Base-by-base conservation (phyloP, 1,140 invertebrate genomes). In the Tetragonula clypearis region DNA sequence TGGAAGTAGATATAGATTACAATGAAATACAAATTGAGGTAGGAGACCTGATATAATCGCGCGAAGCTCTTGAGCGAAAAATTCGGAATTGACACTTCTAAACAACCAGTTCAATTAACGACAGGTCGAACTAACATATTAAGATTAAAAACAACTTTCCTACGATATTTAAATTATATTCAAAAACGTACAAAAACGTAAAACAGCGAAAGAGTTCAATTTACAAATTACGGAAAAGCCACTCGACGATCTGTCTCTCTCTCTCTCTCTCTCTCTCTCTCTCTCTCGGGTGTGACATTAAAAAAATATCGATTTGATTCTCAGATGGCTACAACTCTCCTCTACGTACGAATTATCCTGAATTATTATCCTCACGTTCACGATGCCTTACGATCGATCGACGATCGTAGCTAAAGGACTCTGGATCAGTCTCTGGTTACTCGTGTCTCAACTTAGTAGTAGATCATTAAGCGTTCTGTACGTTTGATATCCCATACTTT, bases 1-100 rank as follows among this genome's bases (percentile, higher is more conserved):
- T 15, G 55, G 56, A 62, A 81, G 56, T 56, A 26, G 53, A 60
- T 49, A 55, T 84, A 58, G 41, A 71, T 79, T 68, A 55, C 15
- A 55, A 72, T 79, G 68, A 79, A 60, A 69, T 41, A 56, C 62
- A 78, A 72, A 84, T 71, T 84, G 82, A 84, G 82, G 81, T 83
- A 83, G 74, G 49, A 78, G 65, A 56, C 55, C 72, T 56, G n/a
- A 35, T 69, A 58, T 71, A 30, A 17, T 71, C 41, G 56, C 35
- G 35, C 26, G n/a, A 56, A 55, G 17, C 26, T 79, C n/a, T 79
- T 78, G 35, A 78, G 35, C 74, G 82, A 78, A 17, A 62, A 26
- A 69, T 66, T 83, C 73, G 23, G 69, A 78, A 58, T 79, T 78
- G 55, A 69, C 65, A 75, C 26, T 49, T 69, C n/a, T 60, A 71